Base-by-base conservation (phyloP, 1,140 invertebrate genomes). In the Zaprionus nigranus region DNA sequence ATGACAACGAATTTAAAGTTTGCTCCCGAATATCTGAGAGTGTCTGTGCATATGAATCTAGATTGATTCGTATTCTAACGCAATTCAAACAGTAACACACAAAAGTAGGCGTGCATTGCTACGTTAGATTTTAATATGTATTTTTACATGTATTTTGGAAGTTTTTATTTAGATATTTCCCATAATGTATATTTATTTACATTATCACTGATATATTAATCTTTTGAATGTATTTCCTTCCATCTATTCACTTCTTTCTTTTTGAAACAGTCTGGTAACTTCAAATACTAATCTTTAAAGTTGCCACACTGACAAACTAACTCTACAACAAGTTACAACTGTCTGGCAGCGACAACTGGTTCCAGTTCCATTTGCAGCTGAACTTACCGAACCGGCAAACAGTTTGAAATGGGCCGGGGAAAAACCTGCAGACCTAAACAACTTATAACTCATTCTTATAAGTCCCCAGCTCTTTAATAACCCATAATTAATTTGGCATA, bases 311-410 rank as follows among this genome's bases (percentile, higher is more conserved):
- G 26, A 5, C 15, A 2, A 15, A 51, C 3, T 17, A 9, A 36
- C 12, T 20, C 2, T 15, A 1, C 1, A 61, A 30, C 13, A 6
- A 22, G 17, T 36, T 68, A 13, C 22, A 22, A 9, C 54, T 0
- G 22, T 64, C 60, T 43, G 78, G 78, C 57, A 51, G n/a, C 24
- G 24, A 12, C 1, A 30, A 40, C 49, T 26, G 43, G 66, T 76
- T 71, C 49, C 67, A 26, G 30, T 34, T 34, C 30, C 9, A 9
- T 70, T 11, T 15, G 54, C 6, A 46, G 65, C 40, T 67, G 12
- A 66, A 34, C 38, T 66, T 22, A 20, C 17, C 3, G 36, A 43
- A 3, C 5, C 15, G 6, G 63, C 3, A 46, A 11, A 28, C 0
- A 28, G 28, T 22, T 51, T 22, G 17, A 57, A 58, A 30, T n/a